phyloP scores from a whole-genome alignment of 2,888 invertebrate genomes.

The Chymomyza amoena region DNA sequence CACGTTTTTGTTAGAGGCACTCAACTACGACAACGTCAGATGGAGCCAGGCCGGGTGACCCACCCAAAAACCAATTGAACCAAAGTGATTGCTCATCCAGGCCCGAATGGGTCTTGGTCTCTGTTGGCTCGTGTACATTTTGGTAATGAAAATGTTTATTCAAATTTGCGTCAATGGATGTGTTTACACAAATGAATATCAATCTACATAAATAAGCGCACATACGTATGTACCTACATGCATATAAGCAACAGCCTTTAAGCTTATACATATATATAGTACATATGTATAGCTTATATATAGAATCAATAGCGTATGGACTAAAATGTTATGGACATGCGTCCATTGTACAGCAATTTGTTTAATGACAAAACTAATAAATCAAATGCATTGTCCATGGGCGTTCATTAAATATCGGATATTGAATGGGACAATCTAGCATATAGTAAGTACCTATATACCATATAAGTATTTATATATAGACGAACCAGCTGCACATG shows the following conservation, averaged over 20 bases:
- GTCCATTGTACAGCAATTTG: constrained; percentile 65
- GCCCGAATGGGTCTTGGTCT: constrained; percentile 25
- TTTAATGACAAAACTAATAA: constrained; percentile 67
- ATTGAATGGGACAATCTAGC: neutral
- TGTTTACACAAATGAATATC: constrained; percentile 69
- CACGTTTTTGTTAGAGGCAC: neutral
- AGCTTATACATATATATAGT: constrained; percentile 1
- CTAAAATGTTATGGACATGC: neutral
- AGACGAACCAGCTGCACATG: neutral
- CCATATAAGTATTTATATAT: neutral
- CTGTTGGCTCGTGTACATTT: constrained; percentile 52
- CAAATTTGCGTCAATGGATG: constrained; percentile 68
- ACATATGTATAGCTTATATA: constrained; percentile 7
- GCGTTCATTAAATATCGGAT: neutral
- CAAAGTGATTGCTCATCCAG: constrained; percentile 46
- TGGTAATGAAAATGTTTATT: constrained; percentile 72
- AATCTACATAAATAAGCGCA: constrained; percentile 56
- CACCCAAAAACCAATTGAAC: constrained; percentile 56
- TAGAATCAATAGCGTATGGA: neutral
- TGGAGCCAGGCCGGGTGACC: neutral
- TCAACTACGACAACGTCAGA: neutral
- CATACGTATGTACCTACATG: constrained; percentile 3
- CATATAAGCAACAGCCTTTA: neutral
- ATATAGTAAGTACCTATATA: neutral
- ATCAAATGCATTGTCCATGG: constrained; percentile 56